phyloP scores from a whole-genome alignment of 2,888 invertebrate genomes.

The Tinea semifulvella region DNA sequence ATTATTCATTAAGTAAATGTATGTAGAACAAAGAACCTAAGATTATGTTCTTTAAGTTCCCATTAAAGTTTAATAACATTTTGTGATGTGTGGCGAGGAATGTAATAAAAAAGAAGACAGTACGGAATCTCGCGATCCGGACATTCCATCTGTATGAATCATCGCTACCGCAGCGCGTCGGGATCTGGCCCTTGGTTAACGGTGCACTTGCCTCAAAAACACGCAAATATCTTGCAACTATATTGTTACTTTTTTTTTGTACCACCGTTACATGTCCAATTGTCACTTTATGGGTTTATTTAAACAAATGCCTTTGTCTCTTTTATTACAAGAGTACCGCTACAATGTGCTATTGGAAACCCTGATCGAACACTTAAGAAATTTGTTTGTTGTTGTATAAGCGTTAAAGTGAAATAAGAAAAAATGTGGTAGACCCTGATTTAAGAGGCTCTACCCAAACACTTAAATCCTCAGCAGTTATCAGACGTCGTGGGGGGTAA shows the following conservation, averaged over 20 bases:
- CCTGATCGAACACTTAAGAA: neutral
- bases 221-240: constrained; percentile 9
- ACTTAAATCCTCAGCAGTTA: neutral
- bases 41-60: constrained; percentile 1
- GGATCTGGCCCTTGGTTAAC: constrained; percentile 7
- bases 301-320: neutral
- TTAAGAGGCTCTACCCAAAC: constrained; percentile 2
- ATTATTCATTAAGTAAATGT: constrained; percentile 56
- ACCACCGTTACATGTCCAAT: constrained; percentile 2
- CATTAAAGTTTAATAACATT: constrained; percentile 1
- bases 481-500: constrained; percentile 3
- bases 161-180: neutral
- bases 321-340: constrained; percentile 6
- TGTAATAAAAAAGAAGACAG: neutral
- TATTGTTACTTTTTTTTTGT: neutral
- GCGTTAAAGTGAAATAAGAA: neutral
- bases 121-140: constrained; percentile 1
- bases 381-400: neutral
- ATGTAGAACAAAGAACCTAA: constrained; percentile 48
- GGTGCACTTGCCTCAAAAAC: constrained; percentile 12
- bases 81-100: neutral
- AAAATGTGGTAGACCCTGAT: constrained; percentile 5
- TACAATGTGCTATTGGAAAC: neutral
- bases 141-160: constrained; percentile 11
- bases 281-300: neutral